Base-by-base conservation (phyloP, 1,140 invertebrate species). In the Papilio helenus region DNA sequence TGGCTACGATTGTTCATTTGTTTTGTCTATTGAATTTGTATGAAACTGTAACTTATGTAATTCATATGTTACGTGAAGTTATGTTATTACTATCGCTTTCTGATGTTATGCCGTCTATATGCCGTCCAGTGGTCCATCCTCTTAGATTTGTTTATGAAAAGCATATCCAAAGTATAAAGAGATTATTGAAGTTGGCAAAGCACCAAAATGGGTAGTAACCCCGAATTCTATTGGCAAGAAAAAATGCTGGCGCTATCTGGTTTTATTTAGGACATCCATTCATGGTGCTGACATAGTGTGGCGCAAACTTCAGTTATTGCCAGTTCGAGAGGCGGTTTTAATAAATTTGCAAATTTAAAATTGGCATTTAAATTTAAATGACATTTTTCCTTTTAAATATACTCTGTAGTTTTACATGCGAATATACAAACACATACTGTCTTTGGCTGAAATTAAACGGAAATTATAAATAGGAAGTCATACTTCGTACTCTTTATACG, bases 151-250 rank as follows among this genome's bases (percentile, higher is more conserved):
- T 77, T 77, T 77, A 77, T 77, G 51, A 77, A 77, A 39, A 77
- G 76, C 58, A 46, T 77, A 77, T 77, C 55, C 58, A 65, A 77
- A 65, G 58, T 65, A 77, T 77, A 79, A 76, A 83, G 82, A 80
- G 80, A 77, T 82, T 85, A 84, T 85, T 82, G 82, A 76, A 80
- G 79, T 82, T 85, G 84, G 84, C 84, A 78, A 26, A 18, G 44
- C 72, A 81, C 82, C 84, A 85, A 85, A 81, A 80, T 74, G 42
- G 82, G 61, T 72, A 77, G 76, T 65, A 77, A 81, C 81, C 74
- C 72, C 51, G 79, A 79, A 84, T 82, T 82, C 80, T 84, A 85
- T 85, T 85, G 84, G 82, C 84, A 85, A 84, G 84, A 85, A 85
- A 85, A 85, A 85, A 84, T 82, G 84, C 84, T 82, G 80, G 81